Base-by-base conservation (phyloP, 2,797 vertebrate species). In the Artibeus lituratus region DNA sequence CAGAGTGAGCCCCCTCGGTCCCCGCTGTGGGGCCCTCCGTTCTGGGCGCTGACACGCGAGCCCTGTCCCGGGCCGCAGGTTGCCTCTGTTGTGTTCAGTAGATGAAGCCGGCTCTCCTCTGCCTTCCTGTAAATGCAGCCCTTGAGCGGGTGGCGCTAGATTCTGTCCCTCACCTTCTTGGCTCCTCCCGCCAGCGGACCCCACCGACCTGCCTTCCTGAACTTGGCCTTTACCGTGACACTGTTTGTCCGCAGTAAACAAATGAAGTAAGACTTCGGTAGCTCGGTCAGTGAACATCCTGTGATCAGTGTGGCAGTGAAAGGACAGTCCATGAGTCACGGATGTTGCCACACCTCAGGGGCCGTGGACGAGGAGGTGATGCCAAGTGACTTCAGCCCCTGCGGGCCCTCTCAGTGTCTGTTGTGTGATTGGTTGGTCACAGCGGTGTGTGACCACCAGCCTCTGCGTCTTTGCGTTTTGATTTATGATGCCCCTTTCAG, bases 321-420 rank as follows among this genome's bases (percentile, higher is more conserved):
- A 65, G 97, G 89, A 94, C 94, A 96, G 49, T 91, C 55, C 0
- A 18, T 95, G 96, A 95, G 94, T 96, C 91, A 22, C 14, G 2
- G 3, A 35, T 96, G 77, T 98, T 97, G 95, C 98, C 96, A 96
- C 97, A 98, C 98, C 98, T 94, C 95, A 74, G 16, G 85, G 59
- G 83, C 21, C 82, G 51, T 90, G 88, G 53, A n/a, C 94, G 39
- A 69, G 72, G 83, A 35, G 32, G 87, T 26, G 18, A 15, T 90
- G 97, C 95, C 97, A 95, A 96, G 80, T 97, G 96, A 94, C 97
- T 97, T 92, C 96, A 97, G 94, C 49, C 49, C 95, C 96, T 42
- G 62, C 94, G 95, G 96, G 91, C 86, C 83, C 94, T 19, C 10
- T 32, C 88, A 95, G 90, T 77, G 53, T 95, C 97, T 78, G 76